Evolutionary conservation across 1,140 invertebrate species (phyloP).

Genomic region (Cyphomyrmex costatus): DNA sequence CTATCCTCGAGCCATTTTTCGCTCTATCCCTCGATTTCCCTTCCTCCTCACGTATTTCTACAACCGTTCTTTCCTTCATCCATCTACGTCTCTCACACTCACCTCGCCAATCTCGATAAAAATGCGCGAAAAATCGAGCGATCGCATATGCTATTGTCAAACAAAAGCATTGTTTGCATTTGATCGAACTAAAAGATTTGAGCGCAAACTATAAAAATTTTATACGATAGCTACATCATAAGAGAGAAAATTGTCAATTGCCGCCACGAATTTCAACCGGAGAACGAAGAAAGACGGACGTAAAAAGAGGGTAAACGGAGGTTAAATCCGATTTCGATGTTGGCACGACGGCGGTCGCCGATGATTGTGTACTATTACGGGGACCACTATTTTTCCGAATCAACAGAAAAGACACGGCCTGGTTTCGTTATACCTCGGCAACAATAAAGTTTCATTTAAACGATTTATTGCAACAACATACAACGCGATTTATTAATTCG

Average conservation of each 20-base stretch:
- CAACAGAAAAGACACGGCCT: slow-evolving; percentile 11
- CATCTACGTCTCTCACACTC: slow-evolving; percentile 48
- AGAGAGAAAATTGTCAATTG: slow-evolving; percentile 25
- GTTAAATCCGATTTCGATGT: slow-evolving; percentile 40
- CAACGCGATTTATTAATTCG: neutral
- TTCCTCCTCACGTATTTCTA: neutral
- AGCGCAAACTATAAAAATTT: neutral
- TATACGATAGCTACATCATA: neutral
- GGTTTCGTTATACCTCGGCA: neutral
- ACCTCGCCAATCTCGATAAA: slow-evolving; percentile 44
- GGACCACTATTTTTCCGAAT: slow-evolving; percentile 2
- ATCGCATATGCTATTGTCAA: slow-evolving; percentile 48
- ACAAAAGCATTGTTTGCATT: neutral
- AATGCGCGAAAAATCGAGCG: slow-evolving; percentile 48
- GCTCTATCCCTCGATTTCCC: slow-evolving; percentile 29
- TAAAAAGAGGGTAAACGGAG: slow-evolving; percentile 41
- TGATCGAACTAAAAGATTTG: neutral
- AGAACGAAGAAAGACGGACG: slow-evolving; percentile 24
- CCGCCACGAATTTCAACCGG: neutral
- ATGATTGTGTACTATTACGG: neutral
- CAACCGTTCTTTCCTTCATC: slow-evolving; percentile 46
- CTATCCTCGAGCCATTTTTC: slow-evolving; percentile 59
- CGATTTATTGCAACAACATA: slow-evolving; percentile 11
- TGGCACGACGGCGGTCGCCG: neutral
- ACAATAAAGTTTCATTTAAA: neutral